Evolutionary conservation across 2,797 vertebrate genomes (phyloP).

Genomic region (Lemur catta): DNA sequence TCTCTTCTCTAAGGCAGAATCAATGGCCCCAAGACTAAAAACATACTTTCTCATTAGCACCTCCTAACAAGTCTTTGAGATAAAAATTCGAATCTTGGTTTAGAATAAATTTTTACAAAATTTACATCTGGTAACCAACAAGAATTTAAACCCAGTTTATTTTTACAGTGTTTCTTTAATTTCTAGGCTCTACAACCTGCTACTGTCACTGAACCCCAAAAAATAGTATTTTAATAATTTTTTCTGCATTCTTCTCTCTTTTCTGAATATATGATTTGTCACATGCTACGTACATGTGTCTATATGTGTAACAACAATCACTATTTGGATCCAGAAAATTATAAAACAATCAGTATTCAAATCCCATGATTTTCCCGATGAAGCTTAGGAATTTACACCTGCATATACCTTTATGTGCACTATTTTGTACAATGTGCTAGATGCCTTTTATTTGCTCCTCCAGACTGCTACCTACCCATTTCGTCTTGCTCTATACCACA

Average conservation of each 20-base stretch:
- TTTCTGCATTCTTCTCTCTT: background rate
- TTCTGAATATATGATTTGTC: background rate
- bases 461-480: background rate
- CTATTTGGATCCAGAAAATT: background rate
- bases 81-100: background rate
- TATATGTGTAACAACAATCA: background rate
- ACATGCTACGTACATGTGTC: background rate
- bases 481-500: fast-evolving
- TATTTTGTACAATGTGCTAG: background rate
- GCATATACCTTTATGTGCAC: background rate
- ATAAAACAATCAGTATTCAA: background rate
- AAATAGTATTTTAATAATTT: background rate
- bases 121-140: background rate
- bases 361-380: background rate
- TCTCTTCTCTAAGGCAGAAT: background rate
- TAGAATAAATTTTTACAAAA: background rate
- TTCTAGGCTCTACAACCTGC: background rate
- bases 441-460: background rate
- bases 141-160: background rate
- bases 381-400: background rate
- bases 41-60: background rate
- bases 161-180: background rate
- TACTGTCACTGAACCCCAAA: background rate
- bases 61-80: background rate
- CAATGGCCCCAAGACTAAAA: background rate